Base-by-base conservation (phyloP, 2,113 vertebrate species). In the Pyrgilauda ruficollis region DNA sequence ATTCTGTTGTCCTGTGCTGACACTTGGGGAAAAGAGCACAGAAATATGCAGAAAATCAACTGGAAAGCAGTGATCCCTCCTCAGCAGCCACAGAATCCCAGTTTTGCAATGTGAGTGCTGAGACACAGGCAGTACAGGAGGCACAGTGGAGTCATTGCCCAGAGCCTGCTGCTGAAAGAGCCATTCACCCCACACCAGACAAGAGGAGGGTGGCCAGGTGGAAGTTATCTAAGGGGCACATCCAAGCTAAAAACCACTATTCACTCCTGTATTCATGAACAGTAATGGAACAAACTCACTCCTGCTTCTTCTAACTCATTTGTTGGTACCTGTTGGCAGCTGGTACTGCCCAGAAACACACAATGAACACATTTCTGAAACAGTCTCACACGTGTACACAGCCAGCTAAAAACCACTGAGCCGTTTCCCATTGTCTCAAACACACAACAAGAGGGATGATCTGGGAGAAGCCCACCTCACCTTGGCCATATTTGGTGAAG, bases 401-500 rank as follows among this genome's bases (percentile, higher is more conserved):
- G 64, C 39, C n/a, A 74, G 23, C 20, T 87, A 22, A 27, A 53
- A 58, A 58, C 0, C 59, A 37, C 49, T 5, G 28, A 67, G 23
- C 26, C 10, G 2, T 74, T 28, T 70, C 30, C 35, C 44, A 23
- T 1, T 18, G 37, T 49, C 69, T 63, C 69, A 35, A 67, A 59
- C 33, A 53, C 47, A n/a, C 21, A 22, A 28, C 12, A 30, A 41
- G 61, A 49, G 4, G 8, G 35, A 4, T 8, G 41, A 37, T 13
- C 2, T 59, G 43, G 72, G 55, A 53, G 55, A 56, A 52, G 84
- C 27, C 67, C 69, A 21, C 6, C 58, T 55, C 15, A 99, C 99
- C 99, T 98, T 99, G 99, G 69, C 99, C 99, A 0, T 99, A 98
- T 63, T 98, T 99, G 67, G 99, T 99, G 98, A 99, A 99, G 95